phyloP scores from a whole-genome alignment of 2,113 vertebrate genomes.

The Calidris pugnax region DNA sequence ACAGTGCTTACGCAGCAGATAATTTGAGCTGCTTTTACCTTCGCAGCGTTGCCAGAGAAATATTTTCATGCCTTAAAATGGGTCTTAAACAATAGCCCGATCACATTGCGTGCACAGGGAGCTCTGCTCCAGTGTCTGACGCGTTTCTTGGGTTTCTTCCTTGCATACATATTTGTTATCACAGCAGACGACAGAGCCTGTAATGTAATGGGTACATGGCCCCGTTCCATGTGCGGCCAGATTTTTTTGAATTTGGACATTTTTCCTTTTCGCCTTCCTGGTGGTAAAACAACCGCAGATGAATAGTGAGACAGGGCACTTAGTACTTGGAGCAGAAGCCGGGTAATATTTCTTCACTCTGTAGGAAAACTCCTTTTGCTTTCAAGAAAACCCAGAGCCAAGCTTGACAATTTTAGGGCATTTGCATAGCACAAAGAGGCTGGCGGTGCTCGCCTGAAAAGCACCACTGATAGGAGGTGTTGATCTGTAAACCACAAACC shows the following conservation, averaged over 20 bases:
- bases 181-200: not conserved
- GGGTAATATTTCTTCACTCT: not conserved
- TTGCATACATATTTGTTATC: not conserved
- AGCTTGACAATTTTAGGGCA: not conserved
- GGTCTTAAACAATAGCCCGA: not conserved
- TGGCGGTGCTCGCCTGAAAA: not conserved
- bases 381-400: not conserved
- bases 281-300: not conserved
- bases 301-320: not conserved
- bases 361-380: not conserved
- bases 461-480: not conserved
- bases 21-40: constrained; percentile 28
- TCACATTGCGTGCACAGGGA: not conserved
- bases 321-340: not conserved
- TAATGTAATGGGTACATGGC: not conserved
- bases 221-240: not conserved
- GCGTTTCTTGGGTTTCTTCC: not conserved
- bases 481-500: not conserved
- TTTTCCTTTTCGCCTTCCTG: not conserved
- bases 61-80: not conserved
- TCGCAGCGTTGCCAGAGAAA: not conserved
- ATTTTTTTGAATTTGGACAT: not conserved
- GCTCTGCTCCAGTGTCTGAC: not conserved
- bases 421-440: not conserved
- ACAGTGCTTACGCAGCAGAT: constrained; percentile 43